phyloP scores from a whole-genome alignment of 2,888 invertebrate genomes.

The Chymomyza fuscimana region DNA sequence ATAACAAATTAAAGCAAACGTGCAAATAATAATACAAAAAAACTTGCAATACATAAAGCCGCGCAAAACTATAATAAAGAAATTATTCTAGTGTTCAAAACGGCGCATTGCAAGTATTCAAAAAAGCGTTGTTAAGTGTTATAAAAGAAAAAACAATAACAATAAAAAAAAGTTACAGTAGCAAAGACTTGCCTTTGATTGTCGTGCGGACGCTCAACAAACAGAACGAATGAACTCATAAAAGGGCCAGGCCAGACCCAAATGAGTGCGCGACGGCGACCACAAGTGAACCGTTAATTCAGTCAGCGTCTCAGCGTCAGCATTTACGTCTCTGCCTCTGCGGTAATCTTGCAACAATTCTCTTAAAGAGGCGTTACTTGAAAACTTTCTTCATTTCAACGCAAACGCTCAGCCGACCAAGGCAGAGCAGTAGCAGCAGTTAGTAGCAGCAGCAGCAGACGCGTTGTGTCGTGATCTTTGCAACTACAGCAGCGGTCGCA shows the following conservation, averaged over 20 bases:
- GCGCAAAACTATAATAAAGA: conserved; percentile 8
- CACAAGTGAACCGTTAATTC: conserved; percentile 61
- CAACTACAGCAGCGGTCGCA: conserved; percentile 50
- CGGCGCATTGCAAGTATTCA: neutral
- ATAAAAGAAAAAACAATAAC: conserved; percentile 28
- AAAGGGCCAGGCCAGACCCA: conserved; percentile 55
- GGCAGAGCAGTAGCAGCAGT: neutral
- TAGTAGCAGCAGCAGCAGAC: neutral
- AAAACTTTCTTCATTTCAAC: conserved; percentile 63
- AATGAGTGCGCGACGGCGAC: conserved; percentile 50
- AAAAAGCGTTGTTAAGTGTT: neutral
- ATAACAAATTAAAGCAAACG: conserved; percentile 70
- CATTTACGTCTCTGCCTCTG: conserved; percentile 31
- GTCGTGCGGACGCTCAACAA: neutral
- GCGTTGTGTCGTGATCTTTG: conserved; percentile 52
- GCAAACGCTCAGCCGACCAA: conserved; percentile 14
- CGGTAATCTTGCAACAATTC: conserved; percentile 51
- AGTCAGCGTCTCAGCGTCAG: conserved; percentile 31
- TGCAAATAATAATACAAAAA: conserved; percentile 44
- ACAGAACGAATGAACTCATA: conserved; percentile 59
- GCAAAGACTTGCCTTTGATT: conserved; percentile 5
- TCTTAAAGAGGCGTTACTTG: conserved; percentile 34
- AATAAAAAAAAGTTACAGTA: conserved; percentile 23
- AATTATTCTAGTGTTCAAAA: neutral
- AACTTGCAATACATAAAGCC: conserved; percentile 20